Base-by-base conservation (phyloP, 1,140 invertebrate genomes). In the Drosophila grimshawi region DNA sequence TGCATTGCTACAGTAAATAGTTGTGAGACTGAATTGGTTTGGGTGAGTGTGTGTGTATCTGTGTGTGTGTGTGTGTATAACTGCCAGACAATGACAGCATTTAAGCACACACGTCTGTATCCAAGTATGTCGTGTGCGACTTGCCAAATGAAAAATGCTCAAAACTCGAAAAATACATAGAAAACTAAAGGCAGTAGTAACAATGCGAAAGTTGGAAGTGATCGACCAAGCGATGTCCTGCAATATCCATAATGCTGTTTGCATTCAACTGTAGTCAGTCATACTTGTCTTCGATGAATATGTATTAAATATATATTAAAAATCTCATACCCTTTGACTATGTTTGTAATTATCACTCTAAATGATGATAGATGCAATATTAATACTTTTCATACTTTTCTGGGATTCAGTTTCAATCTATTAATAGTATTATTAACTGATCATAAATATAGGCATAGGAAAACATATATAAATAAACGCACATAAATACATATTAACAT, bases 101-200 rank as follows among this genome's bases (percentile, higher is more conserved):
- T 70, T 75, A 70, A 70, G 60, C 66, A 60, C 67, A 75, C 72
- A 75, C 60, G 46, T 78, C 64, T 53, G 41, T 74, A 53, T 37
- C n/a, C 32, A 80, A 69, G 55, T 70, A 48, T 75, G 78, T 75
- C 75, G 61, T 29, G 48, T 69, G 46, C 48, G 60, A 46, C 45
- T 11, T 49, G 56, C 51, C 43, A 57, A 56, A 27, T 43, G 62
- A 19, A 63, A 55, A 52, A 67, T 59, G 76, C 45, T 75, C 52
- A 63, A 62, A 73, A 68, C 76, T 86, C 75, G 81, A 86, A 19
- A 86, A 86, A 86, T 86, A 65, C 81, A 86, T 86, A 78, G 82
- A 67, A 86, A 75, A 68, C 46, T 52, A 61, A 67, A 60, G 39
- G 63, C 7, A 67, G 61, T 60, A 48, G 41, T 48, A 3, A 56